Evolutionary conservation across 2,888 invertebrate species (phyloP), one percentile per base, ranked within the genome.

Genomic region (Leptinotarsa peninsularis): DNA sequence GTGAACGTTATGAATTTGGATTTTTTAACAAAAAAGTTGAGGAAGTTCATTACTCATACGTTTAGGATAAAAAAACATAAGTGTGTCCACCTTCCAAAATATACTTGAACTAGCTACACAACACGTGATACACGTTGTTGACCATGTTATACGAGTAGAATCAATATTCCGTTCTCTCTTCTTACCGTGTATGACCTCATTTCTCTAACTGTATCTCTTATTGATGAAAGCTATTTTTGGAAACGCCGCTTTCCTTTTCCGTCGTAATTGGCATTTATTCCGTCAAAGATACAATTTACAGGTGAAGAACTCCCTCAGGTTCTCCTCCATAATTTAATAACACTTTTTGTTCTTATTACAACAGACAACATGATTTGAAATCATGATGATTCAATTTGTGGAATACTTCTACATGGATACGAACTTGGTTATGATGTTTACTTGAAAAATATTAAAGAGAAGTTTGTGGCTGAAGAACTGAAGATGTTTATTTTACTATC

Each of bases 151-250:
- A 56, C 21, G 21, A 56, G n/a, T 54, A 56, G 10, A 58, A 58
- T 58, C 58, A 23, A 58, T 58, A 58, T 21, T 7, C 52, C n/a
- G 58, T 58, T 58, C 18, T 14, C 21, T 14, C 56, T 18, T 7
- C 21, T 58, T 21, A n/a, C 18, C 58, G 21, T 21, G 21, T 21
- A 58, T 21, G 58, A 18, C 7, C 10, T 58, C 7, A 7, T 18
- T 21, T 14, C 5, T 58, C 21, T 13, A 14, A 58, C n/a, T 58
- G 14, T 58, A 58, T 58, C 58, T 58, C 18, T 21, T 21, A 58
- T 58, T 21, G 21, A 21, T 14, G 58, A 58, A 58, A 14, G 58
- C 58, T 58, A 58, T 58, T 58, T 58, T 14, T 58, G 58, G 21
- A 58, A 58, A 21, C 21, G 58, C 3, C 18, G n/a, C 21, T 58